Conservation (phyloP, 2,797 vertebrate species). For the Falco rusticolus region DNA sequence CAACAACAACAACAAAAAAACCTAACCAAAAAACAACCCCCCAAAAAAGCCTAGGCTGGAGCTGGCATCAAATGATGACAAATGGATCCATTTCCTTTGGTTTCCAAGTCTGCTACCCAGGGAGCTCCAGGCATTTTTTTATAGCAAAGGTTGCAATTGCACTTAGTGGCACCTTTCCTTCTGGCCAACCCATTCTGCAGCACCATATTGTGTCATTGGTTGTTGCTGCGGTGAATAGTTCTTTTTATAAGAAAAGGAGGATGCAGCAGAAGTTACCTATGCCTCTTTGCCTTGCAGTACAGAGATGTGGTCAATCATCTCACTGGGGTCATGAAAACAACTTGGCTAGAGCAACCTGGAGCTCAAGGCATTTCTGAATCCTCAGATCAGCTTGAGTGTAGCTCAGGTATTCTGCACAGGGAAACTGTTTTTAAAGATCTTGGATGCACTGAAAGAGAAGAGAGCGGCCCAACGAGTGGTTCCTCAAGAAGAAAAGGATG, state of each 20-base stretch:
- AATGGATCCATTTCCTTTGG: background rate
- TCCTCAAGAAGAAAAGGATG: background rate
- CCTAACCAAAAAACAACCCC: no score
- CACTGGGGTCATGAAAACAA: background rate
- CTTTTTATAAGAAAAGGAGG: background rate
- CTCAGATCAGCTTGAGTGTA: background rate
- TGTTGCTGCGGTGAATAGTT: background rate
- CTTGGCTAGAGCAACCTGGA: background rate
- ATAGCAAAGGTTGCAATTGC: no score
- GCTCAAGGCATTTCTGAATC: background rate
- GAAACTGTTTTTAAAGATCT: background rate
- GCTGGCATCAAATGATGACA: fast-evolving
- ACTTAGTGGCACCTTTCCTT: background rate
- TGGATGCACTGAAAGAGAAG: background rate
- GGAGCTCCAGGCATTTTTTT: background rate
- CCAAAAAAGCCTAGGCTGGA: background rate
- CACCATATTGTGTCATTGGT: background rate
- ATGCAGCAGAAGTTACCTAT: background rate
- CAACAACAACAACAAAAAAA: no score
- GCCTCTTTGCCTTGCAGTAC: background rate
- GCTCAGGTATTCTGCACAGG: background rate
- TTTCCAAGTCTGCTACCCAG: background rate
- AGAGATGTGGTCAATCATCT: background rate
- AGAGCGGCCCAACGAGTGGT: background rate
- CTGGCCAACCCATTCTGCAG: background rate